Evolutionary conservation across 2,113 vertebrate genomes (phyloP), one percentile per base, ranked within the genome.

Genomic region (Neomonachus schauinslandi): DNA sequence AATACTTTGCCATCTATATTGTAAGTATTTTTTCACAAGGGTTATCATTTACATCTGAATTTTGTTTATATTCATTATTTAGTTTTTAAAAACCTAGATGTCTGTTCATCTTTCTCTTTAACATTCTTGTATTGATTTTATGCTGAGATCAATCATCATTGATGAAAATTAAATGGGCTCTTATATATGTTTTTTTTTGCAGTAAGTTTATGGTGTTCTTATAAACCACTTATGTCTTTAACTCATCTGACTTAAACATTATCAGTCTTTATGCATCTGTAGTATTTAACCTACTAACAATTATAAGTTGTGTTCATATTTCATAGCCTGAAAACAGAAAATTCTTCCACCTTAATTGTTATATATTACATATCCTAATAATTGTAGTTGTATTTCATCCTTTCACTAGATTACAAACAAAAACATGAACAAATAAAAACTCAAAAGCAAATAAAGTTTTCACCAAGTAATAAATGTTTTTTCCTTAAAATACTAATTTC

Each of bases 401-500:
- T 94, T 97, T 87, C 12, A 74, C 1, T 79, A 11, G 69, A 83
- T 26, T 53, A 49, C 4, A 80, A 89, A 49, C 2, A 83, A 94
- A 82, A 28, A 55, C 11, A 59, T 26, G 11, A 76, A 49, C 24
- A 94, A 46, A 57, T 28, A 77, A 51, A 95, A 59, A 46, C 77
- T 67, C 5, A 63, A 95, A 96, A 93, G 7, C 0, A 82, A 94
- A 67, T 80, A 24, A 65, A 63, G 57, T 36, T 91, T 91, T 83
- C 2, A n/a, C 76, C 31, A 95, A 42, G 22, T 83, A 81, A 74
- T 84, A 69, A 63, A 55, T 59, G 4, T 1, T 46, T 19, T 61
- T 80, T 85, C 28, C 12, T 10, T 79, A 83, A 89, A 94, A 83
- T 89, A 51, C 5, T 46, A 74, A 24, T 93, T 97, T 96, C 16